Evolutionary conservation across 2,113 vertebrate species (phyloP), one percentile per base, ranked within the genome.

Genomic region (Parotia lawesii): DNA sequence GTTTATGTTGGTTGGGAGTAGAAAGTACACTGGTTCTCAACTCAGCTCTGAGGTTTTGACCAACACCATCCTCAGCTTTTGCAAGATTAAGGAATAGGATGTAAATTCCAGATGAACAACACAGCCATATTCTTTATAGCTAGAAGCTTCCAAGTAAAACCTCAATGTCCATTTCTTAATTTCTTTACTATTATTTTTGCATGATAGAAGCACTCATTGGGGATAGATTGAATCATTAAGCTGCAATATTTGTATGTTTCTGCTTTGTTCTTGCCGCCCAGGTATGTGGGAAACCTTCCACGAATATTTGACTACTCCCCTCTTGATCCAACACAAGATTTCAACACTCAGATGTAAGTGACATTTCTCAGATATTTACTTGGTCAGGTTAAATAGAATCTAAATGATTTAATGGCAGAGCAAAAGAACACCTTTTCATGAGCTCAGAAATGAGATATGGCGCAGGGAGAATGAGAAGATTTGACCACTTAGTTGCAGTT

Each of bases 301-400:
- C 98, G 98, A 97, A 99, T 99, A 98, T 99, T 98, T 97, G 99
- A 99, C 97, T 99, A 99, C 90, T 99, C 99, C 16, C 99, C 99
- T 33, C 98, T 99, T 62, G 99, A 99, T 97, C 99, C 99, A 92
- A 99, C 98, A 3, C 99, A 99, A 96, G 99, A 99, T 96, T 99
- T 99, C 94, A 98, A 98, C 90, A 99, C 99, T 71, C 99, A 99
- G 95, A 99, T 99, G 99, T 99, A 98, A 99, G 99, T 98, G 67
- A 54, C 33, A 7, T 53, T 92, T 90, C 72, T 71, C 17, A 45
- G 9, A 48, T 38, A 19, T 85, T 92, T 71, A 48, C n/a, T 45
- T 85, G 45, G 14, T 66, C 40, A 64, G 69, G 33, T 76, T 76
- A 64, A 89, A 72, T 45, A 78, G 50, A 90, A 73, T 79, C 27